Evolutionary conservation across 2,888 invertebrate genomes (phyloP), one percentile per base, ranked within the genome.

Genomic region (Ichneumoninae sp.): DNA sequence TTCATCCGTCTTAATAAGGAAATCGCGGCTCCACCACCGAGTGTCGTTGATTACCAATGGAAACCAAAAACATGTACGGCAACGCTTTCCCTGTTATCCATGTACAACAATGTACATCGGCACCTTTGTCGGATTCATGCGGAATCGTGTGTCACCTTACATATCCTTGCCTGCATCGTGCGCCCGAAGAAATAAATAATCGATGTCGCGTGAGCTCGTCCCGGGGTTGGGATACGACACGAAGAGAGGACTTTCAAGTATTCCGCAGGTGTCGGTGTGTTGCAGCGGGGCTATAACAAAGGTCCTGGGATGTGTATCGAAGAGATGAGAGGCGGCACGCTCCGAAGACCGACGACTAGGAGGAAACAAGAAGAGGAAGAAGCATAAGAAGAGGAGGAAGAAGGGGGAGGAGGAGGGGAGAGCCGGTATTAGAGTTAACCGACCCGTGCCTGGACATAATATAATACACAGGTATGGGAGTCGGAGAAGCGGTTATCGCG

Each of bases 121-220:
- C 44, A 68, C 22, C 8, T n/a, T 78, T 54, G 33, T 36, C 30
- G 10, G 30, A 60, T 30, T 50, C 26, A 22, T 10, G 26, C 4
- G 26, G 16, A 16, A 22, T 75, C 40, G 47, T 50, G 36, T 63
- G 26, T 74, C 69, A 60, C 33, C 68, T 36, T 52, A 70, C 33
- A 16, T 33, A 40, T 44, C 22, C 81, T 19, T 65, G 26, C 10
- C 5, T 26, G 10, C 33, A 63, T 63, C 44, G 26, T 13, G 10
- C 19, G 13, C 40, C 52, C 33, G 19, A 22, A 50, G 19, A 79
- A 76, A 82, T 76, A 76, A 81, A 83, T 83, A 85, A 85, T 80
- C 80, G 85, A 73, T 83, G 85, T 83, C 85, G 85, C 85, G 83
- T 85, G 85, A 69, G 76, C 69, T 79, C 71, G 75, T 63, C 75